Evolutionary conservation across 2,113 vertebrate genomes (phyloP).

Genomic region (Jaculus jaculus): DNA sequence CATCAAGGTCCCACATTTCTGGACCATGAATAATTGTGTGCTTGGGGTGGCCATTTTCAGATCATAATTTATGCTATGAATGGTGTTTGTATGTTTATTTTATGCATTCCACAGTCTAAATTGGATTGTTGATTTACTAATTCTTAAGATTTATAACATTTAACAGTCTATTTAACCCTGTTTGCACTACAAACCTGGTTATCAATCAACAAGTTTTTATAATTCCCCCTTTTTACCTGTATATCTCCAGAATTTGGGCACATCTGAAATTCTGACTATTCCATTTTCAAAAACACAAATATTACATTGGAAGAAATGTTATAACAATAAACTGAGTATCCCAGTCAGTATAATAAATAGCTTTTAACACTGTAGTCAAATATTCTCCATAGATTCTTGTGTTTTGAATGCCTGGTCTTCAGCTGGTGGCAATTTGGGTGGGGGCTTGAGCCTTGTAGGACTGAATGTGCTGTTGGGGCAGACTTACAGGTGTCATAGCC

Average conservation of each 20-base stretch:
- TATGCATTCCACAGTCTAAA: neutral
- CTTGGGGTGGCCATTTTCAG: constrained; percentile 18
- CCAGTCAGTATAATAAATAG: neutral
- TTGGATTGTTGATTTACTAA: neutral
- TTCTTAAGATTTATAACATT: neutral
- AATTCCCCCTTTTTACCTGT: neutral
- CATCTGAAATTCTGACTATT: constrained; percentile 10
- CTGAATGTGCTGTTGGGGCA: too few relatives aligned
- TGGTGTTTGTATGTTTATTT: neutral
- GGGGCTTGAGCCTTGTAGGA: too few relatives aligned
- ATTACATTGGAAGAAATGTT: neutral
- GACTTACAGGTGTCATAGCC: too few relatives aligned
- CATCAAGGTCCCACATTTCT: neutral
- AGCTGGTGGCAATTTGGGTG: too few relatives aligned
- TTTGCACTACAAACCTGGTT: neutral
- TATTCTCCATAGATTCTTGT: too few relatives aligned
- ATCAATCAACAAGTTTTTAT: neutral
- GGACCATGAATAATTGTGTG: neutral
- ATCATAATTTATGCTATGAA: neutral
- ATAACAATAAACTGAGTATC: constrained; percentile 9
- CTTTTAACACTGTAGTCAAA: neutral
- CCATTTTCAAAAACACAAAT: neutral
- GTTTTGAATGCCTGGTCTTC: too few relatives aligned
- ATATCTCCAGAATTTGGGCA: neutral
- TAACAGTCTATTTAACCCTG: neutral